phyloP scores from a whole-genome alignment of 2,797 vertebrate genomes.

The Euthynnus affinis region DNA sequence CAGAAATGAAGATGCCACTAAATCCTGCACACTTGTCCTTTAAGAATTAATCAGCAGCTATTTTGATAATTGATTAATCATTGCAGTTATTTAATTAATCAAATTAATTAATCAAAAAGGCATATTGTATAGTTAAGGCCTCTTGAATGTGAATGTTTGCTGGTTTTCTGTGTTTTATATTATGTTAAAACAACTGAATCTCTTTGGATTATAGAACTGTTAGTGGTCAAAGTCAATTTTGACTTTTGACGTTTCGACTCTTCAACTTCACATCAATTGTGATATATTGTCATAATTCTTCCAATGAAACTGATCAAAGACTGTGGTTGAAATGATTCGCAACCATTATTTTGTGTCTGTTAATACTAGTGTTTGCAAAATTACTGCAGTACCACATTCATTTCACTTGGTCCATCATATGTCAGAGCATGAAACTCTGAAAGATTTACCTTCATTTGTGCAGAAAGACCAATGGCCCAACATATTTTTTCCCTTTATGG shows the following conservation, averaged over 20 bases:
- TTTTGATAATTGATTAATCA: neutral
- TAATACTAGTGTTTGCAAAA: neutral
- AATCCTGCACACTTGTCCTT: too few relatives aligned
- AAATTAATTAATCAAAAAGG: too few relatives aligned
- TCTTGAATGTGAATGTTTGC: neutral
- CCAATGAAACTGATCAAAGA: neutral
- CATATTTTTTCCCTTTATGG: neutral
- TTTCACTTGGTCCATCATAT: neutral
- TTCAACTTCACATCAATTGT: neutral
- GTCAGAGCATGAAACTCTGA: neutral
- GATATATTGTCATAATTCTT: conserved; percentile 7
- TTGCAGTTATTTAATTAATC: neutral
- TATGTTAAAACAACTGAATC: neutral
- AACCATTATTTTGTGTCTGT: neutral
- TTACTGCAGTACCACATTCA: neutral
- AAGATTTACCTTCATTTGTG: neutral
- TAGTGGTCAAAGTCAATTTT: too few relatives aligned
- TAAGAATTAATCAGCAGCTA: too few relatives aligned
- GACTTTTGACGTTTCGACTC: too few relatives aligned
- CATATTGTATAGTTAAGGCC: neutral
- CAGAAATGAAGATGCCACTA: too few relatives aligned
- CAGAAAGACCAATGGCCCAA: neutral
- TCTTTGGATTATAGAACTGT: too few relatives aligned
- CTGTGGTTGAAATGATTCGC: conserved; percentile 2
- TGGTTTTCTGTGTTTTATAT: too few relatives aligned